These are phyloP conservation scores for Misgurnus mizolepis DNA, from an alignment of 2,113 vertebrate species.

Conservation along the genomic window DNA sequence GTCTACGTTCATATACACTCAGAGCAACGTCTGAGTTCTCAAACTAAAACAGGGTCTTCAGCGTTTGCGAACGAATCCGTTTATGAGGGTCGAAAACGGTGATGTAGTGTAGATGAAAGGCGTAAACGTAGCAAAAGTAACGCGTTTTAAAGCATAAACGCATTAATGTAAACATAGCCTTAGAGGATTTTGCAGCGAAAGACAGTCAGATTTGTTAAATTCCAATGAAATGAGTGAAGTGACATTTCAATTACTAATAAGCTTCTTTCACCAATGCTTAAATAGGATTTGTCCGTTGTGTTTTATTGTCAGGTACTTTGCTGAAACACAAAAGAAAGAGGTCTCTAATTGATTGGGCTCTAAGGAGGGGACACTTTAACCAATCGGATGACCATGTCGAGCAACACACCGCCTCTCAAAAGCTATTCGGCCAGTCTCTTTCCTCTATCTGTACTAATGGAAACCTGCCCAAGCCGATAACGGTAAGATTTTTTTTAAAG, in stretches of 20 bases:
- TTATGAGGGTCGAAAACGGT: too few species aligned
- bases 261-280: background rate
- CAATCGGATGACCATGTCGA: conserved; percentile 58
- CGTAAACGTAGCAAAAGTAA: too few species aligned
- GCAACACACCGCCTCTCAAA: conserved; percentile 65
- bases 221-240: too few species aligned
- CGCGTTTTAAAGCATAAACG: too few species aligned
- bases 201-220: too few species aligned
- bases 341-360: conserved; percentile 78
- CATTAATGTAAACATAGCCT: too few species aligned
- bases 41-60: too few species aligned
- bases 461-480: conserved; percentile 76
- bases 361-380: conserved; percentile 69
- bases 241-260: background rate
- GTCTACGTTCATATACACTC: too few species aligned
- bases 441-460: conserved; percentile 74
- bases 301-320: conserved; percentile 53
- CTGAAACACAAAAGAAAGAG: conserved; percentile 77
- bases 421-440: conserved; percentile 75
- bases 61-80: too few species aligned
- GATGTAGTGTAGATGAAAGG: too few species aligned
- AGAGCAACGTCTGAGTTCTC: too few species aligned
- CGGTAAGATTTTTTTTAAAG: conserved; percentile 62
- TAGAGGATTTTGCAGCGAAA: too few species aligned
- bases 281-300: background rate